A percentile compares a stretch with the other conserved stretches of the same genome.
Conservation (phyloP, 2,113 vertebrate genomes). For the Daubentonia madagascariensis region DNA sequence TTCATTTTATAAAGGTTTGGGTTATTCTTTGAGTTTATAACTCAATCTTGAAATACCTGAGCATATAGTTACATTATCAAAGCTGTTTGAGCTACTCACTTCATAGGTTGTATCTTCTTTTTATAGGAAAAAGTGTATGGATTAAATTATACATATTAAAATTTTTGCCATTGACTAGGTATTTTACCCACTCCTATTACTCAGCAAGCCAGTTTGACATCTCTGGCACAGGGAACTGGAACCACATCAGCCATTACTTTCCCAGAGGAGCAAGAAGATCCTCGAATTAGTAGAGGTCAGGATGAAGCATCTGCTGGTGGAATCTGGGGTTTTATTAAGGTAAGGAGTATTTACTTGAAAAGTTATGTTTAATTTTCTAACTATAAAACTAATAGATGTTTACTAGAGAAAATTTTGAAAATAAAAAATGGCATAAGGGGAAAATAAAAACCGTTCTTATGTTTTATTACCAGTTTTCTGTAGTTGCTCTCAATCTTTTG, state of each 20-base stretch:
- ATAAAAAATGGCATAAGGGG: not conserved
- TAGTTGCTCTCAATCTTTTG: not conserved
- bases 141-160: conserved; percentile 25
- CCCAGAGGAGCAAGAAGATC: conserved; percentile 93
- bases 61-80: not conserved
- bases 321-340: conserved; percentile 97
- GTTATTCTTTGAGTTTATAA: conserved; percentile 6
- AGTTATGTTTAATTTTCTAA: not conserved
- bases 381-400: not conserved
- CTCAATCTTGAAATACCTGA: not conserved
- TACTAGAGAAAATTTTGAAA: conserved; percentile 22
- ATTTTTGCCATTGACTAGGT: conserved; percentile 72
- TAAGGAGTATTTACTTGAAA: conserved; percentile 59
- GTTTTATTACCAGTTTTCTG: not conserved
- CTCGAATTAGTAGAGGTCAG: conserved; percentile 73
- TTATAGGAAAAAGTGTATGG: not conserved
- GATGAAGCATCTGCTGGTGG: conserved; percentile 84
- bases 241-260: conserved; percentile 93
- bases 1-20: not conserved
- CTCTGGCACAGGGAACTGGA: conserved; percentile 79
- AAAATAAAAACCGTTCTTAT: not conserved
- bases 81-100: not conserved
- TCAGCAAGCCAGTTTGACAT: conserved; percentile 83
- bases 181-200: conserved; percentile 87
- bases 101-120: not conserved